Evolutionary conservation across 2,113 vertebrate genomes (phyloP).

Genomic region (Motacilla alba): DNA sequence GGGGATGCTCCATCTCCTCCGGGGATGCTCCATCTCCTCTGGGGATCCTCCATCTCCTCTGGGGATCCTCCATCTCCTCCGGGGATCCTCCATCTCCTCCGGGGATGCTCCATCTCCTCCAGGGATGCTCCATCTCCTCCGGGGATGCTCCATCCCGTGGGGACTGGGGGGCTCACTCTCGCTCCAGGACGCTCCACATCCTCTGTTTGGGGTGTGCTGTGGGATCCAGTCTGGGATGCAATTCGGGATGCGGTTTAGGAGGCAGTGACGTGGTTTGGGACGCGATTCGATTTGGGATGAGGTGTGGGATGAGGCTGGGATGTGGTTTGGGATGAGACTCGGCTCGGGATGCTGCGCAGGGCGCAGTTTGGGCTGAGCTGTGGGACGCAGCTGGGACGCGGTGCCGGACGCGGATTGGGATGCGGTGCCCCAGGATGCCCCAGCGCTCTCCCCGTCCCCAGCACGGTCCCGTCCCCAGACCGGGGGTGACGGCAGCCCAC

Average conservation of each 20-base stretch:
- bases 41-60: too few relatives aligned
- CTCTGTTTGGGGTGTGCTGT: too few relatives aligned
- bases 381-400: too few relatives aligned
- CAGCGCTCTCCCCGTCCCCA: neutral
- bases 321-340: neutral
- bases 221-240: neutral
- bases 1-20: neutral
- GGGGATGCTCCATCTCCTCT: too few relatives aligned
- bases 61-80: too few relatives aligned
- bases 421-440: neutral
- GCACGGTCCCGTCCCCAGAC: rapidly evolving
- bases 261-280: neutral
- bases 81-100: too few relatives aligned
- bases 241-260: neutral
- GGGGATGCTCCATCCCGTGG: neutral
- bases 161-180: neutral
- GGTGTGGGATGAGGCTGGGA: neutral
- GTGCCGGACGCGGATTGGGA: rapidly evolving
- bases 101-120: too few relatives aligned
- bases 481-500: neutral
- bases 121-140: too few relatives aligned
- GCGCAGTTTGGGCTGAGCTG: neutral
- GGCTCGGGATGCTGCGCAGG: neutral
- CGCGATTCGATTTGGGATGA: rapidly evolving
- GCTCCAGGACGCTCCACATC: neutral